Evolutionary conservation across 2,797 vertebrate genomes (phyloP).

Genomic region (Callimico goeldii): DNA sequence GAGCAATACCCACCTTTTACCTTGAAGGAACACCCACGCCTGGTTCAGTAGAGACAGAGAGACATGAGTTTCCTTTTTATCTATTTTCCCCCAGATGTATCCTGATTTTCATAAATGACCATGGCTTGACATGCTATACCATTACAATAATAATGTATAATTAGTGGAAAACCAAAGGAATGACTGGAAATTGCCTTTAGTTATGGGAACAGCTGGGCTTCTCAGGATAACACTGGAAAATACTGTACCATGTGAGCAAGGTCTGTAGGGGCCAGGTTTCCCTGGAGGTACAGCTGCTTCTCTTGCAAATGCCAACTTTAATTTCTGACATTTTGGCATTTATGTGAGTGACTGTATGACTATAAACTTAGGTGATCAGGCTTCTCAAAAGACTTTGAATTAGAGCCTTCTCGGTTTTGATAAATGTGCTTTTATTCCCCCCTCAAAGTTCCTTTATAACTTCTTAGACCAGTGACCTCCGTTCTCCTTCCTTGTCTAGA

Average conservation of each 20-base stretch:
- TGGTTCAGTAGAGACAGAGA: background rate
- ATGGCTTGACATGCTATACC: background rate
- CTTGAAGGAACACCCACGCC: background rate
- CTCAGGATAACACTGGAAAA: background rate
- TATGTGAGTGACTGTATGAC: background rate
- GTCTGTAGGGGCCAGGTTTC: background rate
- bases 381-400: background rate
- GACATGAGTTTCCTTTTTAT: background rate
- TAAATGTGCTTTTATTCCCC: background rate
- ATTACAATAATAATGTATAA: constrained; percentile 47
- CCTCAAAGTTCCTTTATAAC: background rate
- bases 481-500: background rate
- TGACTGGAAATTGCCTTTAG: constrained; percentile 23
- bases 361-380: background rate
- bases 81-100: background rate
- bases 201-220: constrained; percentile 14
- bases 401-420: background rate
- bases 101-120: constrained; percentile 32
- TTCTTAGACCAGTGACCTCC: background rate
- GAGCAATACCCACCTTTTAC: background rate
- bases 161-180: constrained; percentile 40
- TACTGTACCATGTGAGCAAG: background rate
- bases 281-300: background rate
- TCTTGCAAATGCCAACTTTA: background rate
- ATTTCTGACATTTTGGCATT: background rate